A percentile compares a stretch with the other conserved stretches of the same genome.
phyloP scores from a whole-genome alignment of 2,888 invertebrate species.

The Eupithecia pulchellata region DNA sequence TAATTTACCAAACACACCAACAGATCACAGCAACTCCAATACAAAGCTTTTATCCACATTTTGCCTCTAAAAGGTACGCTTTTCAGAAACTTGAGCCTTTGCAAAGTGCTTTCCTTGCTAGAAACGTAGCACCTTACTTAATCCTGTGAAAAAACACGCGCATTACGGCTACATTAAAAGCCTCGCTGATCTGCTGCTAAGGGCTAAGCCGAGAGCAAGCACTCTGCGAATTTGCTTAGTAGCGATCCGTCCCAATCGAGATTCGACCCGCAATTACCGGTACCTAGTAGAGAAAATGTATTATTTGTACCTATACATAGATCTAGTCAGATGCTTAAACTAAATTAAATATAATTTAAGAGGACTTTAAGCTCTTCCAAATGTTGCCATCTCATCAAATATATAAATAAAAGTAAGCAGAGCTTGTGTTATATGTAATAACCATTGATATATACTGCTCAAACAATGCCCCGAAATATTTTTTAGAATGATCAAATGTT shows the following conservation, averaged over 20 bases:
- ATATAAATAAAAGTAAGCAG: no score
- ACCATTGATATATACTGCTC: no score
- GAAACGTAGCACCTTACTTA: conserved; percentile 11
- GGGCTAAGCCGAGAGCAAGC: background rate
- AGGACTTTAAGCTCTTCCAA: no score
- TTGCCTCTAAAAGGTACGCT: background rate
- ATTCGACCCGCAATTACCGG: background rate
- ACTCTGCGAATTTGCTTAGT: background rate
- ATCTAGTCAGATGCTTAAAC: no score
- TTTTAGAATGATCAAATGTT: no score
- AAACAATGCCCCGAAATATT: no score
- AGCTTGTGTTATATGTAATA: no score
- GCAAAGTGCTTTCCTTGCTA: conserved; percentile 13
- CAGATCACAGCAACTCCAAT: background rate
- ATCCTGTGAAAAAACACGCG: conserved; percentile 29
- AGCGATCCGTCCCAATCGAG: background rate
- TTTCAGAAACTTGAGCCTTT: conserved; percentile 5
- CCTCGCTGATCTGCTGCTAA: conserved; percentile 35
- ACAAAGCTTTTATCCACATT: conserved; percentile 9
- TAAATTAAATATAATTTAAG: no score
- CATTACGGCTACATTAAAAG: conserved; percentile 39
- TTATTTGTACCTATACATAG: no score
- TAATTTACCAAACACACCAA: background rate
- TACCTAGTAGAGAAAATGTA: background rate
- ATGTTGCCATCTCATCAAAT: no score